Base-by-base conservation (phyloP, 2,888 invertebrate species). In the Danaus chrysippus region DNA sequence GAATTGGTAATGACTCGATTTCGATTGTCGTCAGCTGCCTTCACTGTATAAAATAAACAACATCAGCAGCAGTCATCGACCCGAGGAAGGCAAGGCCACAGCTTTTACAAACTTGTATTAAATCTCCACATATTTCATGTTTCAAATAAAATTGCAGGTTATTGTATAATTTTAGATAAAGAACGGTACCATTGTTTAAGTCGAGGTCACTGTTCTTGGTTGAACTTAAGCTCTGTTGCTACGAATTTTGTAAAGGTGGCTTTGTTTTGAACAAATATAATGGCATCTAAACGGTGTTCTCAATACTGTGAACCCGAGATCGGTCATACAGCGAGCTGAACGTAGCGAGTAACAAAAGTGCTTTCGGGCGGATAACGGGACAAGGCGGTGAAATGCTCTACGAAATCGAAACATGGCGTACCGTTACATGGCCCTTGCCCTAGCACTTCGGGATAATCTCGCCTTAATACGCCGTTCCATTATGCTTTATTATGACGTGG, bases 321-420 rank as follows among this genome's bases (percentile, higher is more conserved):
- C 83, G 84, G 80, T 78, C 78, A 78, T 78, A 75, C 74, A 76
- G 74, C 71, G 74, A 76, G 79, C 75, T 79, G 76, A 55, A 56
- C 52, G 46, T 55, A 55, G 53, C 59, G 59, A 53, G 13, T 56
- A 83, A 86, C 87, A 87, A 87, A 87, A 89, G 88, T 90, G 86
- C 89, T 90, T 90, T 90, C 89, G 87, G 84, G 78, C 87, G 82
- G 78, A 79, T 91, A 91, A 91, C 91, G 91, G 91, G 84, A 91
- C 79, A 67, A 69, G 70, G 73, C 81, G 84, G 91, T 91, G 91
- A 91, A 91, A 91, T 91, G 91, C 87, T 89, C 90, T 91, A 91
- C 88, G 91, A 91, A 91, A 91, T 86, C 91, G 91, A 91, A 91
- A 91, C 91, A 91, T 81, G 87, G 79, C 75, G 82, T 86, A 83